Evolutionary conservation across 2,113 vertebrate genomes (phyloP).

Genomic region (Semicossyphus pulcher): DNA sequence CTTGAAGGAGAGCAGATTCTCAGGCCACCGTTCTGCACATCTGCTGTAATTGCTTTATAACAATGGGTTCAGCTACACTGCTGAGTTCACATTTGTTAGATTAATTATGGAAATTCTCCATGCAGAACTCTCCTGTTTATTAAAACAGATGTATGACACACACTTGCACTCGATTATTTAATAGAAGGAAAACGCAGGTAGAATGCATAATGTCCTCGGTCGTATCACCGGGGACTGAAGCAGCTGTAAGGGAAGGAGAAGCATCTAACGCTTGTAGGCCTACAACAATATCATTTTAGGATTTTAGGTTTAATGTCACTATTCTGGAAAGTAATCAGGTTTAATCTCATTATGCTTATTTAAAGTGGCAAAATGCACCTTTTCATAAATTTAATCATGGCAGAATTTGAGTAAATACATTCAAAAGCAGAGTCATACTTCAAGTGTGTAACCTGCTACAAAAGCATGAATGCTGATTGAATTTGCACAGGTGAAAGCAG

Average conservation of each 20-base stretch:
- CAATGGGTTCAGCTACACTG: slow-evolving; percentile 70
- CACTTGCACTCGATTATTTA: slow-evolving; percentile 67
- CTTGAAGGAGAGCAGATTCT: slow-evolving; percentile 48
- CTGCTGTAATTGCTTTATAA: slow-evolving; percentile 78
- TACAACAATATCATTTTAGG: too few species aligned
- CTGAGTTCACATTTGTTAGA: slow-evolving; percentile 78
- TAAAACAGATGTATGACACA: slow-evolving; percentile 79
- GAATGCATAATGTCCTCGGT: slow-evolving; percentile 59
- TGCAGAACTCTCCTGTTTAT: slow-evolving; percentile 74
- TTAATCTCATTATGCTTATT: slow-evolving; percentile 1
- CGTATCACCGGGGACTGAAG: slow-evolving; percentile 18
- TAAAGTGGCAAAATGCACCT: not conserved
- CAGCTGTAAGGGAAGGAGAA: slow-evolving; percentile 4
- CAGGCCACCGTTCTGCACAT: slow-evolving; percentile 52
- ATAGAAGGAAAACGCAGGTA: slow-evolving; percentile 50
- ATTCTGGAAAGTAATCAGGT: slow-evolving; percentile 6
- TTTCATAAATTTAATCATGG: not conserved
- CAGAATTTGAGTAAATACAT: not conserved
- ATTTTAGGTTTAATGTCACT: slow-evolving; percentile 15
- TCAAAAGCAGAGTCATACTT: slow-evolving; percentile 4
- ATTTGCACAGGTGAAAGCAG: slow-evolving; percentile 62
- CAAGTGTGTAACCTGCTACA: slow-evolving; percentile 15
- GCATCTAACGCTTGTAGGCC: too few species aligned
- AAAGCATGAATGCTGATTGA: slow-evolving; percentile 52
- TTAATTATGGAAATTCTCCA: slow-evolving; percentile 79